Evolutionary conservation across 2,113 vertebrate genomes (phyloP), one percentile per base, ranked within the genome.

Genomic region (Erythrocercus mccallii): DNA sequence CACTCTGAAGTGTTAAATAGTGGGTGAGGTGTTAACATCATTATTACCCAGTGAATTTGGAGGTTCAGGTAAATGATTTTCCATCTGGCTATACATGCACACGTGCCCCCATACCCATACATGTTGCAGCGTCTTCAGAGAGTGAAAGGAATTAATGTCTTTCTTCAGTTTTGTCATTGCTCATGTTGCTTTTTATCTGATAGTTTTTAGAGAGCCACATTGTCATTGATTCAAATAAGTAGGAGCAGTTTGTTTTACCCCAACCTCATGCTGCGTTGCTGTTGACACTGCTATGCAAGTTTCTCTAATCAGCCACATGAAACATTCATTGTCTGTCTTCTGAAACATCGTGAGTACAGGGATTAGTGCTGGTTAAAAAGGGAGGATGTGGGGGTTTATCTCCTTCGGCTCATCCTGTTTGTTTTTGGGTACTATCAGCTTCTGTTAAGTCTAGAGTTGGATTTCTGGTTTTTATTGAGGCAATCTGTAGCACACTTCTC

Each of bases 261-360:
- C 44, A 76, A 4, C 61, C 53, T 80, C 48, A 42, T 42, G 71
- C 37, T 70, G 19, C 38, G 38, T 16, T 93, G n/a, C 58, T 80
- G 37, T 72, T 0, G 1, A 25, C 21, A 21, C 21, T 80, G 37
- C 58, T 73, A 22, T 22, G 28, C 4, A 0, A 38, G 38, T 72
- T 85, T 61, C 23, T 69, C 45, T 89, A 40, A 78, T 57, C 54
- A 92, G 23, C 47, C 2, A 1, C 33, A 33, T 3, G 1, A 65
- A 80, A 30, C n/a, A 33, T 37, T 8, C 31, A 45, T 24, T 23
- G 20, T 60, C 51, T 81, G 15, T 65, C 33, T 88, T 77, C 78
- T 73, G 71, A 82, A 93, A 38, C 11, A 23, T 11, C 12, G 2
- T 70, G 37, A 79, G 28, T 44, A 38, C 16, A 48, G 37, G 20